phyloP scores from a whole-genome alignment of 2,797 vertebrate species.

The Dryobates pubescens region DNA sequence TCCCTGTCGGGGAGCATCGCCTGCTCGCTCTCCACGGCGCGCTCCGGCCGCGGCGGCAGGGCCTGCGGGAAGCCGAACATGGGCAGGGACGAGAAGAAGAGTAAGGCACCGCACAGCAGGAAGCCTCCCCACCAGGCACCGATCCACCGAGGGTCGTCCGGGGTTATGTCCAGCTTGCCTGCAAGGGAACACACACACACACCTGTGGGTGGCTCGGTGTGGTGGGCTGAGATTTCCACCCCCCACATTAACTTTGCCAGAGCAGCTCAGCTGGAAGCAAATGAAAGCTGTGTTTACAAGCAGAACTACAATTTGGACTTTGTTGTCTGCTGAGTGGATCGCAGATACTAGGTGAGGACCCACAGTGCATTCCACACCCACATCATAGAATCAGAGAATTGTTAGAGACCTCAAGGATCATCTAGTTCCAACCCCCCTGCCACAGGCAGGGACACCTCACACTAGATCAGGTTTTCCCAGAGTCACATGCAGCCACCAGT shows the following conservation, averaged over 20 bases:
- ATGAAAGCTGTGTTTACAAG: too few relatives aligned
- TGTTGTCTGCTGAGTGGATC: neutral
- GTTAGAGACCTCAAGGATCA: too few relatives aligned
- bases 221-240: too few relatives aligned
- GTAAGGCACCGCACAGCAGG: slow-evolving; percentile 97
- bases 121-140: slow-evolving; percentile 99
- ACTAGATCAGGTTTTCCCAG: too few relatives aligned
- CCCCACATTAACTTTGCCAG: too few relatives aligned
- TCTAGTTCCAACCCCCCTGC: too few relatives aligned
- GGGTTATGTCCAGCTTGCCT: slow-evolving; percentile 91
- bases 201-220: neutral
- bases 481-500: neutral
- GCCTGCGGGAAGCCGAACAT: slow-evolving; percentile 99
- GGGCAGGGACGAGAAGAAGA: slow-evolving; percentile 93
- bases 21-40: slow-evolving; percentile 86
- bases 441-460: too few relatives aligned
- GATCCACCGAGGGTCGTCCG: slow-evolving; percentile 97
- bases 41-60: slow-evolving; percentile 80
- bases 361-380: neutral
- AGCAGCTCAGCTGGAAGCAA: too few relatives aligned
- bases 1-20: slow-evolving; percentile 91
- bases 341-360: neutral
- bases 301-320: neutral
- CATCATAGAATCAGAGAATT: accelerated
- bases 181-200: neutral